Evolutionary conservation across 1,140 invertebrate genomes (phyloP), one percentile per base, ranked within the genome.

Genomic region (Linepithema humile): DNA sequence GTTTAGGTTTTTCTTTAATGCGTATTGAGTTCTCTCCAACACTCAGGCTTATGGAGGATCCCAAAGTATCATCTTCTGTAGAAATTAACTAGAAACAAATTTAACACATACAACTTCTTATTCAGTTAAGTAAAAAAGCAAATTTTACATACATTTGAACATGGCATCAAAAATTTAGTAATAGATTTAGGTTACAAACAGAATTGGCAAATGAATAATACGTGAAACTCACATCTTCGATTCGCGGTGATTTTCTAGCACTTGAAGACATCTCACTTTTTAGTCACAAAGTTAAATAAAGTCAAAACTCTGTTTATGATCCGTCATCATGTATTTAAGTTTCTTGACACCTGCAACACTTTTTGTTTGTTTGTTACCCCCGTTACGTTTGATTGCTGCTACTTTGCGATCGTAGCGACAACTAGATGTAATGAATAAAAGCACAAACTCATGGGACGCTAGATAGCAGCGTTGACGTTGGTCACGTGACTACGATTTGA

Each of bases 1-100:
- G 12, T 72, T 91, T 91, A 4, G 80, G 38, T 26, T 90, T 92
- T 50, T 93, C 91, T 65, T 90, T 92, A 26, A 92, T 85, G 12
- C 85, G 86, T 29, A 93, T 85, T 0, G 91, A 92, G 84, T 91
- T 92, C 7, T 92, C 91, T 7, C 88, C 87, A n/a, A 92, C 62
- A 40, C 90, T 93, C 26, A 92, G 78, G 62, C 91, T 93, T 80
- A 92, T 86, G 0, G 92, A 93, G 7, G 91, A 91, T 65, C 88
- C 90, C 74, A 90, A 72, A 26, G 90, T 90, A 29, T 93, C 91
- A 70, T 91, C 92, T 57, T 89, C 88, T 0, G 87, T 88, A 6
- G 92, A 89, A 45, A 90, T 90, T n/a, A 87, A 84, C 92, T 84
- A 35, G 15, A 60, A 65, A 64, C 23, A 23, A 38, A 69, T 26